A percentile compares a stretch with the other conserved stretches of the same genome.
Conservation (phyloP, 2,113 vertebrate species). For the Sinocyclocheilus maitianheensis region DNA sequence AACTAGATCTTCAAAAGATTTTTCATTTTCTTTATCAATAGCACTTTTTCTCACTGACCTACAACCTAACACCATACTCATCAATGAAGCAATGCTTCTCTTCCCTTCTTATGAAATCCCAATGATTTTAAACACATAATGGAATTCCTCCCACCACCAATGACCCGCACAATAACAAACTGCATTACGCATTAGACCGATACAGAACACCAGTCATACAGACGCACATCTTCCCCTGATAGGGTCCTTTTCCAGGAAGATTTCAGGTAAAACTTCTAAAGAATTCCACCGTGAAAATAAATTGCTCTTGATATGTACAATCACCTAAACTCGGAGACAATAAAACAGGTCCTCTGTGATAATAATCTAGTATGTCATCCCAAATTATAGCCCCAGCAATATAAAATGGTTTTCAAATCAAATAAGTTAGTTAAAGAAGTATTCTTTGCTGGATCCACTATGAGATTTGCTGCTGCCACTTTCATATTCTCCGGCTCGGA, state of each 20-base stretch:
- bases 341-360: constrained; percentile 1
- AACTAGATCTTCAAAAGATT: background rate
- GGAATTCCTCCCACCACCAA: background rate
- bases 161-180: background rate
- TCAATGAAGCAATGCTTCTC: background rate
- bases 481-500: background rate
- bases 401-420: constrained; percentile 21
- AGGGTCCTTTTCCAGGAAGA: background rate
- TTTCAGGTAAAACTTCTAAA: background rate
- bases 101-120: background rate
- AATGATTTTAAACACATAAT: background rate
- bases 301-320: background rate
- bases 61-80: background rate
- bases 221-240: background rate
- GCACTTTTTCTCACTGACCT: background rate
- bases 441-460: background rate
- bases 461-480: constrained; percentile 18
- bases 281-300: background rate
- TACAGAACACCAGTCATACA: background rate
- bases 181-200: background rate
- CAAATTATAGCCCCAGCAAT: background rate
- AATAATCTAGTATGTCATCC: background rate
- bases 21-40: background rate
- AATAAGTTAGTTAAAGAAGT: constrained; percentile 16
- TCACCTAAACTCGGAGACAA: background rate